Evolutionary conservation across 1,140 invertebrate species (phyloP).

Genomic region (Drosophila malerkotliana): DNA sequence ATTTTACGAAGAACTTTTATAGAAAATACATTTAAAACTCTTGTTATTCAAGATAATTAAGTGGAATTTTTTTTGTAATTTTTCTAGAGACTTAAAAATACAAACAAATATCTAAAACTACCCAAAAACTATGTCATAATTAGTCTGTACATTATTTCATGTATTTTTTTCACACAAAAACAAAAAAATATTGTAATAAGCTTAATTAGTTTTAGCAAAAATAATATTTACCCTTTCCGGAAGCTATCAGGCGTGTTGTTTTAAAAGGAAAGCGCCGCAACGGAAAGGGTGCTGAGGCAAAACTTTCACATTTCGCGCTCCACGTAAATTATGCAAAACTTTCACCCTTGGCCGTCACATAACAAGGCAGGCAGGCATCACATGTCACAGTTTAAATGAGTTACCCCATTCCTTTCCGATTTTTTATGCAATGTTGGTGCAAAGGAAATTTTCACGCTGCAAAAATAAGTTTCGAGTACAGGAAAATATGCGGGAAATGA

Average conservation of each 20-base stretch:
- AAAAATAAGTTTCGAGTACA: constrained; percentile 56
- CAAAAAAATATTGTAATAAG: constrained; percentile 31
- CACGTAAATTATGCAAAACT: constrained; percentile 73
- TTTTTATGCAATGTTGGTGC: constrained; percentile 20
- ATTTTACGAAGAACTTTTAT: no score
- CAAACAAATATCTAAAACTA: no score
- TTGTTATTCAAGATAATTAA: no score
- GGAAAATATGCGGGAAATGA: constrained; percentile 40
- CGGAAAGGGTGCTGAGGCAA: constrained; percentile 20
- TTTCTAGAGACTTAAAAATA: no score
- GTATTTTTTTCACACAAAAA: not conserved
- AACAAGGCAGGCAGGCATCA: constrained; percentile 59
- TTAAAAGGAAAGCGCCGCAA: constrained; percentile 16
- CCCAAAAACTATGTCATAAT: not conserved
- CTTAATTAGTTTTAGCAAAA: constrained; percentile 43
- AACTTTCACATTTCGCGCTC: constrained; percentile 67
- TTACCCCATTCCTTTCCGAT: constrained; percentile 30
- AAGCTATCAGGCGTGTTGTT: constrained; percentile 2
- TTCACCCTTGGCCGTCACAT: constrained; percentile 62
- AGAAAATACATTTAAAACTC: no score
- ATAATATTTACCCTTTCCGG: constrained; percentile 4
- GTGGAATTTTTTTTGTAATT: no score
- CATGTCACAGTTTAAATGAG: constrained; percentile 70
- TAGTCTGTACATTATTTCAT: not conserved
- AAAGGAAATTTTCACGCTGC: constrained; percentile 35